Base-by-base conservation (phyloP, 2,888 invertebrate genomes). In the Xanthorhoe designata region DNA sequence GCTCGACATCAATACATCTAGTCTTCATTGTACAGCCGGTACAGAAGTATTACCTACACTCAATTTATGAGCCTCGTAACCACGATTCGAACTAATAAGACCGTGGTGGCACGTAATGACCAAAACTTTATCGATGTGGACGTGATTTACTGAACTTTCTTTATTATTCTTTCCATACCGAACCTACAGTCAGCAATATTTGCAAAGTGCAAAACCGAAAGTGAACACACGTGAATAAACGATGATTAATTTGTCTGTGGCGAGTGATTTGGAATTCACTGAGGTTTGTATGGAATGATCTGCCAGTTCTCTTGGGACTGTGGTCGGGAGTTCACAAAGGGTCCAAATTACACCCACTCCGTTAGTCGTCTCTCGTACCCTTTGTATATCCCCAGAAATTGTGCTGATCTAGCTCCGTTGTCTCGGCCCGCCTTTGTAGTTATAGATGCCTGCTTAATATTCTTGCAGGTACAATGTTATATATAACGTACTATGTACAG, bases 291-390 rank as follows among this genome's bases (percentile, higher is more conserved):
- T 45, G 45, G 15, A 60, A 60, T 64, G 64, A 55, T 45, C 64
- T 51, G 51, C 38, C 51, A 32, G 55, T 60, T 56, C 60, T 51
- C 45, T 45, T 19, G n/a, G 38, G 55, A 45, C 60, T 65, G 64
- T 65, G 60, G 59, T 71, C 74, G 79, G 74, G 68, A 72, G 57
- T 76, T 75, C 80, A 86, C 84, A 89, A 87, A 87, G 86, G 83
- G 78, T 72, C 81, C 75, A 82, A 85, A 87, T 88, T 85, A 85
- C 80, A 79, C 75, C 76, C 77, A 82, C 81, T 82, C 77, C 75
- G 78, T 76, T 73, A 79, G 76, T 71, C 74, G 78, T 74, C 72
- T 65, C 71, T 77, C 75, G 71, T 75, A 70, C 72, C 78, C 82
- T 85, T 85, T 86, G 84, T 80, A 74, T 75, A 73, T 75, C 70